phyloP scores from a whole-genome alignment of 2,113 vertebrate species.

The Oncorhynchus nerka region DNA sequence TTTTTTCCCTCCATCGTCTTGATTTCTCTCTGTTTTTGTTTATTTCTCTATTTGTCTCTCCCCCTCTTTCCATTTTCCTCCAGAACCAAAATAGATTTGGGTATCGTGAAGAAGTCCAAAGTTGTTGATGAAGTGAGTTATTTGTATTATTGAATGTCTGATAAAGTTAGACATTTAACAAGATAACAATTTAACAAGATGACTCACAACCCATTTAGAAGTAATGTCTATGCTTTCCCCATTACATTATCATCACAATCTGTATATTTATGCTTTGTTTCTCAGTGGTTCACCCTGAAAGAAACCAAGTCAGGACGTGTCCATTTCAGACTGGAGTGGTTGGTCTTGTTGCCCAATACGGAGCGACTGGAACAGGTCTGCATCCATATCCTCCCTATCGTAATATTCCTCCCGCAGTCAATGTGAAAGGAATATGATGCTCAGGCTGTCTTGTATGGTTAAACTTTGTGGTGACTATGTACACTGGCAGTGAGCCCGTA shows the following conservation, averaged over 20 bases:
- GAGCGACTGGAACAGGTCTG: conserved; percentile 82
- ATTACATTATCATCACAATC: background rate
- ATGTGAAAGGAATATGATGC: background rate
- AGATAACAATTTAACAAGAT: no score
- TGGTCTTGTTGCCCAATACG: conserved; percentile 71
- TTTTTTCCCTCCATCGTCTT: background rate
- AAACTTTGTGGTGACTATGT: background rate
- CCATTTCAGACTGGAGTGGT: conserved; percentile 87
- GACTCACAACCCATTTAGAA: background rate
- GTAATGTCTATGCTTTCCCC: background rate
- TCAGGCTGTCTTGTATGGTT: no score
- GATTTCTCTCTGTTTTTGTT: background rate
- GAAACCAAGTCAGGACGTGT: conserved; percentile 78
- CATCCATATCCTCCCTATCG: background rate
- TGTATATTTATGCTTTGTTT: conserved; percentile 17
- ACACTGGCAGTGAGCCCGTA: background rate
- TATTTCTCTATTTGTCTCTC: background rate
- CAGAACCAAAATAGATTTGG: conserved; percentile 88
- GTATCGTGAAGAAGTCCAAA: conserved; percentile 81
- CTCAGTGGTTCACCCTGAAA: conserved; percentile 86
- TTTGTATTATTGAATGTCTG: background rate
- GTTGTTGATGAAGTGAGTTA: conserved; percentile 83
- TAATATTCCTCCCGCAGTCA: background rate
- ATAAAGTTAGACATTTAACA: background rate
- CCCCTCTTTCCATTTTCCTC: background rate